Evolutionary conservation across 2,888 invertebrate species (phyloP), one percentile per base, ranked within the genome.

Genomic region (Hofmannophila pseudospretella): DNA sequence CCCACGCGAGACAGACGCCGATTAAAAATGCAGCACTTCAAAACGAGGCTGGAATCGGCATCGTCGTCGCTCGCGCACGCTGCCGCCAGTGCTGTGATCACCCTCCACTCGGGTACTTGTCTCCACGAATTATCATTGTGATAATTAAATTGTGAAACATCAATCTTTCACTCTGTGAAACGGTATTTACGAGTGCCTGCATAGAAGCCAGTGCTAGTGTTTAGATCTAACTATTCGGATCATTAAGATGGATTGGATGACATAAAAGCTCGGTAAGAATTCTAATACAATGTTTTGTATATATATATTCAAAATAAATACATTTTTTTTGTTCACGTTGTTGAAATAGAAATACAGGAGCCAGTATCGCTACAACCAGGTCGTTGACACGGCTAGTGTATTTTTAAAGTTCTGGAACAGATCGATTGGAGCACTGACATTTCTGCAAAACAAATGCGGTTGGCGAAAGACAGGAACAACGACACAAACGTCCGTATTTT

Each of bases 21-120:
- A 77, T 86, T 84, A 86, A 86, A 86, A 82, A 86, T 86, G 81
- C 80, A 86, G 61, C 65, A 72, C 70, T 80, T 78, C 71, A 76
- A 76, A 82, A 79, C 82, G 79, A 82, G n/a, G 72, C 63, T 70
- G 67, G 65, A 73, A 70, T 78, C 72, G 71, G 70, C 68, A 71
- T 51, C 50, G 71, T 58, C 76, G 82, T 70, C 84, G 80, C 81
- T 78, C 68, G 84, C 85, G 85, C 84, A 81, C 66, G 49, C 55
- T 49, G 49, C 58, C 51, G 63, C 63, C 81, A 79, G 79, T 80
- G 65, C 62, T 65, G 62, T 64, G 67, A 62, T 62, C 63, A 52
- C 69, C 62, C 61, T 66, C 62, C 67, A 59, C 26, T 56, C 67
- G 60, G 70, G 53, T 51, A 54, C 62, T 70, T 67, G 66, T 36